phyloP scores from a whole-genome alignment of 2,113 vertebrate genomes.

The Carettochelys insculpta region DNA sequence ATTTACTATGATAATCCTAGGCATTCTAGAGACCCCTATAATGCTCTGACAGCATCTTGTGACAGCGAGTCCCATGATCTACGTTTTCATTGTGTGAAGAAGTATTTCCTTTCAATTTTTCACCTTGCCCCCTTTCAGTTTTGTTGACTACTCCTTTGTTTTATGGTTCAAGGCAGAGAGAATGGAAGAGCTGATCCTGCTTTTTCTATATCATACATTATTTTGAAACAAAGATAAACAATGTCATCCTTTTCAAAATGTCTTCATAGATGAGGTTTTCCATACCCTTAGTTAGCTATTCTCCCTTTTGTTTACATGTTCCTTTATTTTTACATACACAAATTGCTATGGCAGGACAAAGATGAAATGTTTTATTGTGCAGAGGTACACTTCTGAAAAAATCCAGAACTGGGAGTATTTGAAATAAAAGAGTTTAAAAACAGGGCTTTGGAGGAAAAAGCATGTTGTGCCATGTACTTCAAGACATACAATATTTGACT shows the following conservation, averaged over 20 bases:
- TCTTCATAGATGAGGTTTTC: neutral
- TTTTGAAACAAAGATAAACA: neutral
- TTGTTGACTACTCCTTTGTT: neutral
- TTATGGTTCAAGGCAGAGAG: neutral
- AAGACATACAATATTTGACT: too few species aligned
- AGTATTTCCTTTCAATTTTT: neutral
- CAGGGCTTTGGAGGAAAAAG: neutral
- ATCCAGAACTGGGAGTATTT: neutral
- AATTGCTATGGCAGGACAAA: neutral
- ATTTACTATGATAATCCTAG: neutral
- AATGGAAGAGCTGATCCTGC: neutral
- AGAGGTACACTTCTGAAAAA: neutral
- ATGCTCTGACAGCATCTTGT: neutral
- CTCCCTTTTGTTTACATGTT: neutral
- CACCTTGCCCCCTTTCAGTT: neutral
- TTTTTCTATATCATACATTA: neutral
- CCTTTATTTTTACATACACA: neutral
- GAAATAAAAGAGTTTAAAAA: neutral
- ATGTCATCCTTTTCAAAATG: neutral
- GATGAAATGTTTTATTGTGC: neutral
- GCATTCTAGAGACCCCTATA: neutral
- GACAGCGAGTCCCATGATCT: neutral
- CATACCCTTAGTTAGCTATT: neutral
- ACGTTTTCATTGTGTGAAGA: neutral
- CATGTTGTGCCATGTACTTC: too few species aligned